Evolutionary conservation across 2,113 vertebrate genomes (phyloP).

Genomic region (Epinephelus cyanopodus): DNA sequence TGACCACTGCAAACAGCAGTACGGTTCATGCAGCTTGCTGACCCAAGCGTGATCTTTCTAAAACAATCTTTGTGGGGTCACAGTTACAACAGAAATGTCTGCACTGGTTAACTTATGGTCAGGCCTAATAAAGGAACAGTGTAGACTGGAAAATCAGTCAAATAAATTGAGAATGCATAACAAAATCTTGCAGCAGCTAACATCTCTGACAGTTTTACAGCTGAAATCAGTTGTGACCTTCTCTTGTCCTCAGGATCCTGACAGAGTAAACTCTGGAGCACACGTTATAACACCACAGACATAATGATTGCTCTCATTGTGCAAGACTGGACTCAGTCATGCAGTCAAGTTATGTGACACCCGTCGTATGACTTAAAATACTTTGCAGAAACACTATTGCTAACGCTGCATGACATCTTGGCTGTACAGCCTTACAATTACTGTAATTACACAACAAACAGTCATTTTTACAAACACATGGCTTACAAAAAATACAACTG

Average conservation of each 20-base stretch:
- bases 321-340: slow-evolving; percentile 28
- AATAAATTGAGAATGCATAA: slow-evolving; percentile 4
- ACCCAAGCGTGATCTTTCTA: slow-evolving; percentile 44
- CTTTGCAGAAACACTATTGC: slow-evolving; percentile 39
- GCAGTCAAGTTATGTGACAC: slow-evolving; percentile 21
- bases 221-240: slow-evolving; percentile 20
- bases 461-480: slow-evolving; percentile 16
- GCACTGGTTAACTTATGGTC: slow-evolving; percentile 17
- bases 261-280: slow-evolving; percentile 13
- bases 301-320: slow-evolving; percentile 60
- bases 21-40: slow-evolving; percentile 53
- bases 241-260: not conserved
- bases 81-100: slow-evolving; percentile 32
- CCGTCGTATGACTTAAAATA: slow-evolving; percentile 38
- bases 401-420: slow-evolving; percentile 2
- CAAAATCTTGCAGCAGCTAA: not conserved
- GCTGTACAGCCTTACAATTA: slow-evolving; percentile 41
- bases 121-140: slow-evolving; percentile 2
- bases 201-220: slow-evolving; percentile 3
- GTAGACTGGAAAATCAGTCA: slow-evolving; percentile 17
- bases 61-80: slow-evolving; percentile 54
- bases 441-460: slow-evolving; percentile 50
- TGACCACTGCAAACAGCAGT: slow-evolving; percentile 58
- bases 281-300: slow-evolving; percentile 45
- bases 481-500: not conserved